Conservation (phyloP, 2,797 vertebrate genomes). For the Myotis daubentonii region DNA sequence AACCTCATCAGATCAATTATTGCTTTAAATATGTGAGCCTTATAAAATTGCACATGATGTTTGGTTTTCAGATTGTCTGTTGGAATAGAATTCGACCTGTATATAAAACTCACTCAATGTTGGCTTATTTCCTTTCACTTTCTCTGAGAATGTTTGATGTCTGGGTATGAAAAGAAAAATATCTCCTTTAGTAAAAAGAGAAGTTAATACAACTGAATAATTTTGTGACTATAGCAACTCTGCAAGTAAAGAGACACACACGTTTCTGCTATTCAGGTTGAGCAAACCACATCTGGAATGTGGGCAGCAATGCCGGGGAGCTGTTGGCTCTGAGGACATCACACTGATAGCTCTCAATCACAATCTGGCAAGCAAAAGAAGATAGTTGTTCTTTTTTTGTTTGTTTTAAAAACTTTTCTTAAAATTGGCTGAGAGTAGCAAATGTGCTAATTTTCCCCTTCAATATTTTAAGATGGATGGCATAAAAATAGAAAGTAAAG, state of each 20-base stretch:
- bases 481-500: not conserved
- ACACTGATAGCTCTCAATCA: not conserved
- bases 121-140: slow-evolving; percentile 27
- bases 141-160: slow-evolving; percentile 27
- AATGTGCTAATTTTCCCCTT: not conserved
- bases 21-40: not conserved
- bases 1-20: slow-evolving; percentile 5
- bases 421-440: slow-evolving; percentile 20
- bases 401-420: not conserved
- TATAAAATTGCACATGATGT: not conserved
- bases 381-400: not conserved
- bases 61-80: slow-evolving; percentile 50
- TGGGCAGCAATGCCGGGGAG: not conserved
- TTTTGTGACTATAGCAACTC: not conserved
- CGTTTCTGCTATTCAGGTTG: not conserved
- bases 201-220: not conserved
- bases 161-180: not conserved
- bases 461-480: slow-evolving; percentile 28
- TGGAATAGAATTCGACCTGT: slow-evolving; percentile 25
- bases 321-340: not conserved
- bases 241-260: not conserved
- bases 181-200: not conserved
- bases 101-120: not conserved
- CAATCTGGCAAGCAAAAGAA: not conserved
- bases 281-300: not conserved